A percentile compares a stretch with the other conserved stretches of the same genome.
phyloP scores from a whole-genome alignment of 1,140 invertebrate species.

The Chelonus insularis region DNA sequence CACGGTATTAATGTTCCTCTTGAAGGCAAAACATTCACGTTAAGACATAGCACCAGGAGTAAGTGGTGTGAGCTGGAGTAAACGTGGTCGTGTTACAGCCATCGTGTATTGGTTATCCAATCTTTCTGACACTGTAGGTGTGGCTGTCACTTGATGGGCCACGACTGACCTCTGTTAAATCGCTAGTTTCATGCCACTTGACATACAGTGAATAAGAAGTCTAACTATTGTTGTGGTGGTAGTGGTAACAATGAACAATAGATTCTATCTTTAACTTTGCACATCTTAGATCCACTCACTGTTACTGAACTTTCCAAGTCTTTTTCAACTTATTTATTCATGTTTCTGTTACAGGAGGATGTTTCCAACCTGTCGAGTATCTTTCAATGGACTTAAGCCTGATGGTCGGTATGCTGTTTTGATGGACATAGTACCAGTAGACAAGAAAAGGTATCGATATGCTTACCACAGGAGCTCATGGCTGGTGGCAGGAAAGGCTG shows the following conservation, averaged over 20 bases:
- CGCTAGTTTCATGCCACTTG: conserved; percentile 6
- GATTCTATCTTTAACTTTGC: too few relatives aligned
- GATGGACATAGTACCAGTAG: conserved; percentile 95
- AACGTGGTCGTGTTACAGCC: neutral
- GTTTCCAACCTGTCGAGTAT: conserved; percentile 95
- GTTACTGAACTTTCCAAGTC: too few relatives aligned
- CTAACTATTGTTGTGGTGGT: too few relatives aligned
- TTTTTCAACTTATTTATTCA: neutral
- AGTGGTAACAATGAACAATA: too few relatives aligned
- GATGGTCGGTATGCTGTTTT: conserved; percentile 82
- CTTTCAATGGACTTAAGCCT: conserved; percentile 80
- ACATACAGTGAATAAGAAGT: too few relatives aligned
- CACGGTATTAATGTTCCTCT: conserved; percentile 56
- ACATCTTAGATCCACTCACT: too few relatives aligned
- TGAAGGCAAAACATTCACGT: conserved; percentile 53
- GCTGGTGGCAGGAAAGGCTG: conserved; percentile 97
- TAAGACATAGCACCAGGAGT: conserved; percentile 18
- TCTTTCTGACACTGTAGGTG: neutral
- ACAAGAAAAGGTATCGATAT: conserved; percentile 97
- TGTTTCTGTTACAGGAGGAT: conserved; percentile 77
- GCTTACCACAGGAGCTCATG: conserved; percentile 97
- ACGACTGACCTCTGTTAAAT: neutral
- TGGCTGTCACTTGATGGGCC: neutral
- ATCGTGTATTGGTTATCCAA: conserved; percentile 5
- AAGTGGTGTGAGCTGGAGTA: conserved; percentile 12